Evolutionary conservation across 2,113 vertebrate genomes (phyloP), one percentile per base, ranked within the genome.

Genomic region (Agapornis roseicollis): DNA sequence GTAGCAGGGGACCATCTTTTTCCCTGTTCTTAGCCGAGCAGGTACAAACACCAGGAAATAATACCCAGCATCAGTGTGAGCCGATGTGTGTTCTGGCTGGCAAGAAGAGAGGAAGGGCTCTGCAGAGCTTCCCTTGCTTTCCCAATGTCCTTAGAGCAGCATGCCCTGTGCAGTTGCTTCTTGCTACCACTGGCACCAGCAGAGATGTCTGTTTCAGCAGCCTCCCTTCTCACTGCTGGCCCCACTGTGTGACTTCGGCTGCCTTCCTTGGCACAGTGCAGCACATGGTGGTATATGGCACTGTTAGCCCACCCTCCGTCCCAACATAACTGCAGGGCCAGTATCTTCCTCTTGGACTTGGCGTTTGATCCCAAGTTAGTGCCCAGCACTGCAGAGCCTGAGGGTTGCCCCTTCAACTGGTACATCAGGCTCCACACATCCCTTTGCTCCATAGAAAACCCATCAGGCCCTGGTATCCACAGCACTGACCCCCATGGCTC

Each of bases 221-320:
- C 65, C 25, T 81, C 39, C 14, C 63, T 91, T 69, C 29, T 65
- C 63, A 37, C 56, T 53, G 22, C 29, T 53, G n/a, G 65, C 28
- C 35, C 42, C 2, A 2, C n/a, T 49, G 12, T 29, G 20, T 64
- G 42, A 52, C 27, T 73, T 90, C 25, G 41, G 24, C 68, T 87
- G 64, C 35, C 28, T 85, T 55, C 37, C 50, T 79, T 0, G 0
- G 42, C 56, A 41, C 39, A 2, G 28, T 33, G 33, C 68, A 0
- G 35, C 52, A 31, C 35, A 2, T 25, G n/a, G 35, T 71, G 42
- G 56, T 47, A 63, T 28, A 4, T 19, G 46, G 50, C 55, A 52
- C 42, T 50, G 2, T 50, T 69, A 41, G 25, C 23, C 31, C 11
- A 5, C 33, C 9, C n/a, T 77, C n/a, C 72, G 44, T 73, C 35